These are phyloP conservation scores for Protosalanx chinensis DNA, from an alignment of 2,797 vertebrate species.

Conservation along the genomic window DNA sequence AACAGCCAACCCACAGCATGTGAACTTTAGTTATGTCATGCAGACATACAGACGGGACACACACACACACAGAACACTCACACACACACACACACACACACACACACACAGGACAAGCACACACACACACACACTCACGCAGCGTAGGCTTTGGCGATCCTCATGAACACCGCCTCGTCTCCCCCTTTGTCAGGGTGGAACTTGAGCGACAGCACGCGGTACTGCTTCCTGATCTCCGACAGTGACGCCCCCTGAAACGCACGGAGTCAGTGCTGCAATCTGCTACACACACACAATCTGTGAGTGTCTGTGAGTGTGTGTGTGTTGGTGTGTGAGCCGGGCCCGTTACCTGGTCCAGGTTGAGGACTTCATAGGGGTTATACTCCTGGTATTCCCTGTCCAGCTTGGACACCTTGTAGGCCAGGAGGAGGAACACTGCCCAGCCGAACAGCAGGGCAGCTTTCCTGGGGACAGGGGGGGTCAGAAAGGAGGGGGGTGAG, in stretches of 20 bases:
- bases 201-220: conserved; percentile 89
- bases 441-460: conserved; percentile 91
- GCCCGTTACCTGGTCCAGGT: conserved; percentile 87
- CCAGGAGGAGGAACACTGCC: conserved; percentile 92
- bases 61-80: conserved; percentile 43
- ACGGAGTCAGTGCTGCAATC: neutral
- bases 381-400: conserved; percentile 98
- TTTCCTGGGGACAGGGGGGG: conserved; percentile 75
- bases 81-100: conserved; percentile 21
- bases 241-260: conserved; percentile 83
- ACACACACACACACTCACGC: conserved; percentile 80
- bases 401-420: conserved; percentile 97
- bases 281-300: conserved; percentile 26
- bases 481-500: too few relatives aligned
- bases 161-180: conserved; percentile 95
- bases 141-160: conserved; percentile 94
- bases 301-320: neutral
- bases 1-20: neutral
- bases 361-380: conserved; percentile 96
- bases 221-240: conserved; percentile 94
- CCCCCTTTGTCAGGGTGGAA: conserved; percentile 97
- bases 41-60: neutral
- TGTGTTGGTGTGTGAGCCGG: neutral
- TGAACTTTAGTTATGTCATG: neutral
- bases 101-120: neutral